Base-by-base conservation (phyloP, 2,888 invertebrate species). In the Andrena bicolor region DNA sequence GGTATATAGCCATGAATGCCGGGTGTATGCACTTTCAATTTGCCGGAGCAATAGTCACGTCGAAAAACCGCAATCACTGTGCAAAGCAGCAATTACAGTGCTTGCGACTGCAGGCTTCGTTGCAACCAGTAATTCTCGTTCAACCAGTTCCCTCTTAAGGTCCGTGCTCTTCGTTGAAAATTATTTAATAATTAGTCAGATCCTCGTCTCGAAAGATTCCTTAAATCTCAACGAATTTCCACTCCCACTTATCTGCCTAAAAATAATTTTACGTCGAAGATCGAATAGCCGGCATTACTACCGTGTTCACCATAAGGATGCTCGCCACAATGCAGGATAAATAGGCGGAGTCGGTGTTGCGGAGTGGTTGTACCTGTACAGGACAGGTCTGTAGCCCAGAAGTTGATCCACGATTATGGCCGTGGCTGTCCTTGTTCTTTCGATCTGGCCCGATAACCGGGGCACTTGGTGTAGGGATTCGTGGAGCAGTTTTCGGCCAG, bases 341-440 rank as follows among this genome's bases (percentile, higher is more conserved):
- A 83, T 83, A 83, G 84, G 82, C 78, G 72, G 85, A 76, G 76
- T 20, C 70, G 71, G 82, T 81, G 87, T 84, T 83, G 74, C 80
- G 73, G 86, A 76, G 80, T 84, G 84, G 86, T 86, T 79, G 87
- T 80, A 83, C 79, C 80, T 64, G 81, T 82, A 83, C 71, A 64
- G 85, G 85, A 88, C 83, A 83, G 86, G 83, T 88, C 56, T 88
- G 86, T 86, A 83, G 89, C 81, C 41, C 90, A 87, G 86, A 87
- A 89, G 88, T 91, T 91, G 91, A 91, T 92, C 90, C 90, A 92
- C 88, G 91, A 90, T 92, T 92, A 92, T 91, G 84, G 90, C 86
- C 86, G 80, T 80, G 76, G 84, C 86, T 87, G 87, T 90, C 88
- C 90, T 91, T 90, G 91, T 91, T 89, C 87, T 81, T 86, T 82